phyloP scores from a whole-genome alignment of 2,113 vertebrate species.

The Dissostichus mawsoni region DNA sequence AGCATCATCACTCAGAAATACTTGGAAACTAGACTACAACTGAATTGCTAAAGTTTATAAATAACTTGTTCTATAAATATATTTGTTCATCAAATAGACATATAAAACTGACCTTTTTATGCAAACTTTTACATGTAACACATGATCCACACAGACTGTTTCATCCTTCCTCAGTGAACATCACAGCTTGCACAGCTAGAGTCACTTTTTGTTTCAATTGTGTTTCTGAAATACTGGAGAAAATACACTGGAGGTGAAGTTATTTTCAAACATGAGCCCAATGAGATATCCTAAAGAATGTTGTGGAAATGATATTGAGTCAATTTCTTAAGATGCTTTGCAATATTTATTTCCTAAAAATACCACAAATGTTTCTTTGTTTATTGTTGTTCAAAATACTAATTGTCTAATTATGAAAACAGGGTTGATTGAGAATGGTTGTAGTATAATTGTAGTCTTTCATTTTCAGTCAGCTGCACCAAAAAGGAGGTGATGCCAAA shows the following conservation, averaged over 20 bases:
- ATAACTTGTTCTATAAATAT: background rate
- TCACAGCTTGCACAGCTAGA: background rate
- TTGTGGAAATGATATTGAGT: background rate
- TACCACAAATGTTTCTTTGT: background rate
- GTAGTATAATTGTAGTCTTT: conserved; percentile 9
- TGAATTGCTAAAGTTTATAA: background rate
- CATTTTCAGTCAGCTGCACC: conserved; percentile 81
- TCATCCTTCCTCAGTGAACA: background rate
- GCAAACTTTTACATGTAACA: no score
- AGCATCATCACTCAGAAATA: conserved; percentile 1
- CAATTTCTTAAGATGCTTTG: background rate
- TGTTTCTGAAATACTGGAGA: background rate
- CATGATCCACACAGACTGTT: background rate
- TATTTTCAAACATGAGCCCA: background rate
- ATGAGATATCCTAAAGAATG: no score
- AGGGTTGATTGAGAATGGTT: conserved; percentile 14
- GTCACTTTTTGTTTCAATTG: background rate
- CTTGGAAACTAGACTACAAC: background rate
- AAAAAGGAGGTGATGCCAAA: conserved; percentile 75
- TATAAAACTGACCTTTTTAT: background rate
- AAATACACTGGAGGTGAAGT: background rate
- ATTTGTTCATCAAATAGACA: background rate
- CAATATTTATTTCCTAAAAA: background rate
- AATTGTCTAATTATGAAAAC: background rate
- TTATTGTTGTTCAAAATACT: background rate